A percentile compares a stretch with the other conserved stretches of the same genome.
Conservation (phyloP, 2,113 vertebrate genomes). For the Etheostoma spectabile region DNA sequence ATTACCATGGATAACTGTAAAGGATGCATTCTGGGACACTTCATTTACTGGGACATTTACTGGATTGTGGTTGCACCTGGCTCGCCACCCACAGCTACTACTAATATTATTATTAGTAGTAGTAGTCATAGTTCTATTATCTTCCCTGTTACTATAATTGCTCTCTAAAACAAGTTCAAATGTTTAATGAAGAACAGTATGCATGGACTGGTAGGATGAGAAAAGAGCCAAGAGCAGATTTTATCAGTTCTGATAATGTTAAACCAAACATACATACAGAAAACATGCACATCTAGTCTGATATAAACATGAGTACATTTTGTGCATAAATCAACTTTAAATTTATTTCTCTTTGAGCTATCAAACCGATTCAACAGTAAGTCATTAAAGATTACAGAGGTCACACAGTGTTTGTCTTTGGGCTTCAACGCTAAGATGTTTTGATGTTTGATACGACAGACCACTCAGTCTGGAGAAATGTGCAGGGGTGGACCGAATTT, state of each 20-base stretch:
- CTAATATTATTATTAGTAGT: too few species aligned
- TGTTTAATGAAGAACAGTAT: conserved; percentile 71
- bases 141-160: too few species aligned
- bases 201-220: conserved; percentile 86
- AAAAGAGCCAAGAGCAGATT: background rate
- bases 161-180: background rate
- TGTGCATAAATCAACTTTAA: background rate
- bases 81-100: too few species aligned
- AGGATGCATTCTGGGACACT: background rate
- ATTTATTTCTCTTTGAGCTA: conserved; percentile 4
- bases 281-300: background rate
- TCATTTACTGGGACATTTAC: too few species aligned
- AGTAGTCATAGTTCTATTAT: too few species aligned
- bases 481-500: conserved; percentile 57
- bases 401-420: conserved; percentile 52
- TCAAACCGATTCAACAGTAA: conserved; percentile 45
- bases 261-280: conserved; percentile 8
- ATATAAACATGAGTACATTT: background rate
- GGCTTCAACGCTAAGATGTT: conserved; percentile 50
- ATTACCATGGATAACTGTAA: background rate
- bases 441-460: conserved; percentile 61
- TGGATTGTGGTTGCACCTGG: too few species aligned
- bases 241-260: conserved; percentile 64
- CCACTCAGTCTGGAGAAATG: conserved; percentile 54
- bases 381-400: conserved; percentile 21